These are phyloP conservation scores for Hyperopisus bebe DNA, from an alignment of 2,113 vertebrate genomes.

Conservation along the genomic window DNA sequence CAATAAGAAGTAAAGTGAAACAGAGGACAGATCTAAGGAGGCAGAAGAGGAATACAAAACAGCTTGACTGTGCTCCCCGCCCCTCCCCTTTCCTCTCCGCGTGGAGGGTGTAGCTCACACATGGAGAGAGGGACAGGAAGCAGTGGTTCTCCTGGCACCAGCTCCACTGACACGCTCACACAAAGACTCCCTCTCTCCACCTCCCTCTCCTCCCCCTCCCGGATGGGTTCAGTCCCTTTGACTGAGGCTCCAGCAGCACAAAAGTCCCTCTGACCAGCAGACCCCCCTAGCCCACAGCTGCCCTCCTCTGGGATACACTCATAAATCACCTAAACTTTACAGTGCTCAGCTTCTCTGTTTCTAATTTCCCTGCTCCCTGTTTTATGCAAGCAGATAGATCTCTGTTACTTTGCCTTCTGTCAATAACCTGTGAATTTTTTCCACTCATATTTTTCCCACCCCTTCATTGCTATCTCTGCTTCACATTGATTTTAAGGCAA, in stretches of 20 bases:
- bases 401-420: neutral
- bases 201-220: neutral
- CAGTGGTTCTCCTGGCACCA: conserved; percentile 20
- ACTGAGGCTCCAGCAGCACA: conserved; percentile 10
- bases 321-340: neutral
- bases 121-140: conserved; percentile 1
- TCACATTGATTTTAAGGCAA: neutral
- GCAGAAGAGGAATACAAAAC: neutral
- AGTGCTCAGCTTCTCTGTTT: neutral
- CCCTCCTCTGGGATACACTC: neutral
- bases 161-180: neutral
- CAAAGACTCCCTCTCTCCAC: conserved; percentile 13
- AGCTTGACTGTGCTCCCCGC: neutral
- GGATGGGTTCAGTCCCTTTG: neutral
- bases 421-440: neutral
- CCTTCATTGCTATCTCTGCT: neutral
- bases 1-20: neutral
- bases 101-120: neutral
- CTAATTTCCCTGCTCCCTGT: neutral
- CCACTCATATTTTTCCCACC: neutral
- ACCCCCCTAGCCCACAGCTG: neutral
- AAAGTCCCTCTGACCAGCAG: neutral
- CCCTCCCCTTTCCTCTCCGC: neutral
- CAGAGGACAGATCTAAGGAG: neutral
- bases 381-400: neutral